Conservation (phyloP, 2,888 invertebrate genomes). For the Microplitis deprimator region DNA sequence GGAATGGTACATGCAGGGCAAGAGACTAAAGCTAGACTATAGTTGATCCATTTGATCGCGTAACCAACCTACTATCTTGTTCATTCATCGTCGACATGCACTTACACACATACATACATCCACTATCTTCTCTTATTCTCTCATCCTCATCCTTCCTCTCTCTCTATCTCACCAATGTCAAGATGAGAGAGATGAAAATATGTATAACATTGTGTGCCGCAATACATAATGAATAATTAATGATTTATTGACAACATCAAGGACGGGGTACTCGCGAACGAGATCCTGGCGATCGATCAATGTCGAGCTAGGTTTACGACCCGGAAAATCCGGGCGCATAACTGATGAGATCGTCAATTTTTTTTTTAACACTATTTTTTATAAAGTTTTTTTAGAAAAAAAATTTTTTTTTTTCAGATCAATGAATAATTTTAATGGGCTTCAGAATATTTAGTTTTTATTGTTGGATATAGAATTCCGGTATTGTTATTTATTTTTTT, state of each 20-base stretch:
- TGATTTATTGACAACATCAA: conserved; percentile 53
- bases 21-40: neutral
- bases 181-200: conserved; percentile 21
- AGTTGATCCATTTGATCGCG: neutral
- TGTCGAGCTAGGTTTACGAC: conserved; percentile 37
- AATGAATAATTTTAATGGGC: conserved; percentile 2
- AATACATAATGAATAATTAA: conserved; percentile 53
- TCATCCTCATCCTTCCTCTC: neutral
- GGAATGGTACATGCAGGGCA: neutral
- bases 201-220: conserved; percentile 33
- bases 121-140: conserved; percentile 8
- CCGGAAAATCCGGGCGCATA: conserved; percentile 39
- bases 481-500: neutral
- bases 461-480: neutral
- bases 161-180: neutral
- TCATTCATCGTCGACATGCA: conserved; percentile 13
- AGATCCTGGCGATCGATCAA: conserved; percentile 39
- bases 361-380: conserved; percentile 7
- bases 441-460: neutral
- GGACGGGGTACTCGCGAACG: conserved; percentile 29
- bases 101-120: conserved; percentile 3
- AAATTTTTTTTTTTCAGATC: conserved; percentile 10
- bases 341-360: conserved; percentile 37
- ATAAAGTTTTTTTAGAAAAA: neutral
- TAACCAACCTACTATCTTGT: conserved; percentile 13